These are phyloP conservation scores for Elanoides forficatus DNA, from an alignment of 2,113 vertebrate genomes.

Conservation along the genomic window DNA sequence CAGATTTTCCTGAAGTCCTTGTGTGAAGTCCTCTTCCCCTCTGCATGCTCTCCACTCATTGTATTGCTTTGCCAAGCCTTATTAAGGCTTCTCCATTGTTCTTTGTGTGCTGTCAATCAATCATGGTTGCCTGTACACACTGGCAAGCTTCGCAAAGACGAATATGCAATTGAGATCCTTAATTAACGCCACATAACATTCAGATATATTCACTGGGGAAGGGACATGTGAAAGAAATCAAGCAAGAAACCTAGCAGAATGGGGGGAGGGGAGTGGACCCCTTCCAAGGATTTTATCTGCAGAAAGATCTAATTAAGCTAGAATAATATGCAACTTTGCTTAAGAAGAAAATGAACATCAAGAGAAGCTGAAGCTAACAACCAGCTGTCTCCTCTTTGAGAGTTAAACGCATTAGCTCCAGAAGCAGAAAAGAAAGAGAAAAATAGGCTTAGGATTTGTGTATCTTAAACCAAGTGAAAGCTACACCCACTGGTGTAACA, in stretches of 20 bases:
- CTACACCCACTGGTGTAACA: not conserved
- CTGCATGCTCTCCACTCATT: not conserved
- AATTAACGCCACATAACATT: not conserved
- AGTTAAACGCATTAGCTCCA: not conserved
- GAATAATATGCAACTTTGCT: conserved; percentile 12
- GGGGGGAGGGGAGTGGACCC: not conserved
- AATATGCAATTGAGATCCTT: conserved; percentile 30
- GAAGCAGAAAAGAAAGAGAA: conserved; percentile 10
- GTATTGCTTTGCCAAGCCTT: conserved; percentile 1
- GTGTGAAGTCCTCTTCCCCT: not conserved
- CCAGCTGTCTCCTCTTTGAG: conserved; percentile 15
- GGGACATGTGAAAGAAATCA: conserved; percentile 13
- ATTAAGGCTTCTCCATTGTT: conserved; percentile 40
- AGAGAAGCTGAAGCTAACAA: conserved; percentile 23
- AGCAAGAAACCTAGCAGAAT: conserved; percentile 4
- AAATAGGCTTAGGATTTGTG: not conserved
- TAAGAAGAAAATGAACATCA: conserved; percentile 17
- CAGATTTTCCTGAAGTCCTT: conserved; percentile 2
- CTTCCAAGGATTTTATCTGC: conserved; percentile 45
- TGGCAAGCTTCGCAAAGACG: conserved; percentile 16
- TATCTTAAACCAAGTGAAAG: conserved; percentile 20
- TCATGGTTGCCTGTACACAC: not conserved
- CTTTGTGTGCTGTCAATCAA: not conserved
- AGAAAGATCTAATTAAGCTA: conserved; percentile 35
- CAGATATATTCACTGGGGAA: conserved; percentile 32